Evolutionary conservation across 2,113 vertebrate species (phyloP).

Genomic region (Corydoras maculifer): DNA sequence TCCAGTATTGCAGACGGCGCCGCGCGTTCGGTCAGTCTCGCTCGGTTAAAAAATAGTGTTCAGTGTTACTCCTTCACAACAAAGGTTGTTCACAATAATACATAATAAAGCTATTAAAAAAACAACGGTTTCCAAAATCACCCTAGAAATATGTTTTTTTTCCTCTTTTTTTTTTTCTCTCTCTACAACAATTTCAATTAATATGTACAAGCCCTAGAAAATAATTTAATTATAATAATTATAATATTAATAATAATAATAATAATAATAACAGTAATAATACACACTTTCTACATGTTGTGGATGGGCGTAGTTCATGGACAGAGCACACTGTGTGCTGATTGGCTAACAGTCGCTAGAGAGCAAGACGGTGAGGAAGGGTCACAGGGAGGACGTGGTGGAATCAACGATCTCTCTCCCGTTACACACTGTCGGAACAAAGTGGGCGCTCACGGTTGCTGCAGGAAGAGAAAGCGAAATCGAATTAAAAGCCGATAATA

Average conservation of each 20-base stretch:
- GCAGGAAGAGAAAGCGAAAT: constrained; percentile 22
- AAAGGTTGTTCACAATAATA: constrained; percentile 77
- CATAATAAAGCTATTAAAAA: constrained; percentile 80
- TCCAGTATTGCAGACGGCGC: constrained; percentile 78
- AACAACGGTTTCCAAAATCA: constrained; percentile 79
- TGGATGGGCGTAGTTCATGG: constrained; percentile 53
- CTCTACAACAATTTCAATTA: constrained; percentile 79
- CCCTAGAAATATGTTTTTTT: constrained; percentile 75
- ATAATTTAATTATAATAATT: constrained; percentile 83
- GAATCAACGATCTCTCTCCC: constrained; percentile 98
- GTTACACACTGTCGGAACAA: constrained; percentile 88
- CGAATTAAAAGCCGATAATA: too few relatives aligned
- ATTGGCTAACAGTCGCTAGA: constrained; percentile 81
- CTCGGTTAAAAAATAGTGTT: constrained; percentile 44
- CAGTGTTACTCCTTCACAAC: constrained; percentile 61
- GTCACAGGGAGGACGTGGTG: constrained; percentile 95
- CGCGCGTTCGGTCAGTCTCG: constrained; percentile 59
- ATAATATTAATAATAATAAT: constrained; percentile 60
- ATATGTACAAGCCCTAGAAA: constrained; percentile 97
- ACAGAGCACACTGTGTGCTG: constrained; percentile 67
- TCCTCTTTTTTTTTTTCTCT: constrained; percentile 59
- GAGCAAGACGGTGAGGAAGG: constrained; percentile 53
- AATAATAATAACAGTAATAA: constrained; percentile 64
- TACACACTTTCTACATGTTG: constrained; percentile 86
- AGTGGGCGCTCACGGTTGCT: constrained; percentile 85